These are phyloP conservation scores for Gymnogyps californianus DNA, from an alignment of 2,113 vertebrate species.

Conservation along the genomic window DNA sequence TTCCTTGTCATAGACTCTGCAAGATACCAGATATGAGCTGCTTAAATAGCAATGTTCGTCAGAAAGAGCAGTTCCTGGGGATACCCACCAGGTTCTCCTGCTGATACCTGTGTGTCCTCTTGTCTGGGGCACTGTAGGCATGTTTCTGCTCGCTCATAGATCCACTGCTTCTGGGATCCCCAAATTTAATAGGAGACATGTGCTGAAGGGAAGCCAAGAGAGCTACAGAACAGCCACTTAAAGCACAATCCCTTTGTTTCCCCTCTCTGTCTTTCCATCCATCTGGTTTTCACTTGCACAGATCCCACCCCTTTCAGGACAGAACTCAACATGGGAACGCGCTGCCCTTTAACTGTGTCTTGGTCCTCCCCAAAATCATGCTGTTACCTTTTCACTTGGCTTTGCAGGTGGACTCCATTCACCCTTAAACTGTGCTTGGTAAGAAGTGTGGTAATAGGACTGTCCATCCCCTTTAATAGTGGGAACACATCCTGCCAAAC, in stretches of 20 bases:
- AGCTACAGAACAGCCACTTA: neutral
- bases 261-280: neutral
- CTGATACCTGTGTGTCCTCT: neutral
- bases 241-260: neutral
- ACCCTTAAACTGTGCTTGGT: constrained; percentile 29
- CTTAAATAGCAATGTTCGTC: neutral
- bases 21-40: neutral
- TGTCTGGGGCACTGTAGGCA: neutral
- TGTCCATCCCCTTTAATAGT: neutral
- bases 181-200: neutral
- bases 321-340: neutral
- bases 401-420: neutral
- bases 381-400: constrained; percentile 21
- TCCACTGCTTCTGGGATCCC: neutral
- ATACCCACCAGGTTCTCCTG: neutral
- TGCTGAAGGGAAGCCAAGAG: neutral
- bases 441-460: neutral
- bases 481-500: neutral
- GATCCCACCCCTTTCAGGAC: neutral
- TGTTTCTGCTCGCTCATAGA: neutral
- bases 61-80: neutral
- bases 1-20: neutral
- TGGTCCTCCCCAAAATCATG: neutral
- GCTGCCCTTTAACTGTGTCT: neutral
- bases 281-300: neutral